Base-by-base conservation (phyloP, 2,888 invertebrate species). In the Parascotia fuliginaria region DNA sequence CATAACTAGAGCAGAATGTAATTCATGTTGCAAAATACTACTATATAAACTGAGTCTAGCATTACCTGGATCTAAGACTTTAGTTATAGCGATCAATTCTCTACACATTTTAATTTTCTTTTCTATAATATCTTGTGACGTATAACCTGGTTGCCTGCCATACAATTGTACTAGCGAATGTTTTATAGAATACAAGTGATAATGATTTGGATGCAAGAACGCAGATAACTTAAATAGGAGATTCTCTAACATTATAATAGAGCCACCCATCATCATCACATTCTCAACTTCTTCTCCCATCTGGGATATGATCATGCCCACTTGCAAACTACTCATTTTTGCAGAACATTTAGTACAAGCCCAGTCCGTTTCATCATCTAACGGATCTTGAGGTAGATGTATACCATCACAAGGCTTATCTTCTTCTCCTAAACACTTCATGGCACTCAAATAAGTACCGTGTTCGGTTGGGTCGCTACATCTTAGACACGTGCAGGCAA, bases 131-230 rank as follows among this genome's bases (percentile, higher is more conserved):
- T 95, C 94, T 42, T 93, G 93, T 1, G 93, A 92, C 29, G 94
- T 87, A 60, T 94, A 94, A 15, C 94, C 95, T 32, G 92, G 86
- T 55, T 95, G 95, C 58, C 95, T 93, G 5, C 96, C 96, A 75
- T 96, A 96, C 40, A 97, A 79, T 76, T 97, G 97, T 42, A 97
- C 92, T 22, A 97, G 85, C 0, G 96, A 96, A 83, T 97, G 97
- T 68, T 96, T 96, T 6, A 97, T 93, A 0, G 96, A 94, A 71
- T 96, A 96, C 60, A 96, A 92, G 67, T 97, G 96, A 78, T 96
- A 97, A 84, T 97, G 97, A 75, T 96, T 95, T 0, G 96, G 95
- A 85, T 97, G 97, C 46, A 97, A 87, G 65, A 97, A 95, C 55
- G 94, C 94, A 1, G 95, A 93, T 42, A 97, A 84, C 64, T 96